These are phyloP conservation scores for Rhyacophila evoluta DNA, from an alignment of 2,888 invertebrate species.

Conservation along the genomic window DNA sequence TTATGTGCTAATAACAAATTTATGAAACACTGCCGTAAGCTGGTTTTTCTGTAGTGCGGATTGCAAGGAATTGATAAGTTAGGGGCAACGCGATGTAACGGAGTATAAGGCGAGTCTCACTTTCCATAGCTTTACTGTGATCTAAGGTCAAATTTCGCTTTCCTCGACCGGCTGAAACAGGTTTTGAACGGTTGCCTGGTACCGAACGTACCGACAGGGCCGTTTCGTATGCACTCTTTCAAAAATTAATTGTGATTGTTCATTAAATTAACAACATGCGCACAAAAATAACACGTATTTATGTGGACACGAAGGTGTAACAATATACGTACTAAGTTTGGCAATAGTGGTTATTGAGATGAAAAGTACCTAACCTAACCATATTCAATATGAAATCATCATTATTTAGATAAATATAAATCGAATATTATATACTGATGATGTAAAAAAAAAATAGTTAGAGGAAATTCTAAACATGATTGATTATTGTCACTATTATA, in stretches of 20 bases:
- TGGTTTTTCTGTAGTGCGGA: background rate
- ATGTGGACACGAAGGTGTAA: too few species aligned
- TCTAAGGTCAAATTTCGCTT: conserved; percentile 54
- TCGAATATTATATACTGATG: too few species aligned
- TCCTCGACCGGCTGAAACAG: conserved; percentile 47
- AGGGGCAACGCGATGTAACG: conserved; percentile 28
- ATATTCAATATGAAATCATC: too few species aligned
- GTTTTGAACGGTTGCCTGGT: conserved; percentile 35
- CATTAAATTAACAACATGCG: too few species aligned
- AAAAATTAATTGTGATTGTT: background rate
- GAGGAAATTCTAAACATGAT: too few species aligned
- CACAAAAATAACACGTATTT: too few species aligned
- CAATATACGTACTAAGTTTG: too few species aligned
- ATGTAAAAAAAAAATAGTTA: too few species aligned
- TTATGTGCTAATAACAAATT: background rate
- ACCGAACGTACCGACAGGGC: background rate
- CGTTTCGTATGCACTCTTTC: background rate
- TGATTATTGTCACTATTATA: too few species aligned
- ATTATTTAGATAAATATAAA: too few species aligned
- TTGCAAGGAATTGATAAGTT: background rate
- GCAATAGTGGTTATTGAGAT: too few species aligned
- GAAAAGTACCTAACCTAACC: too few species aligned
- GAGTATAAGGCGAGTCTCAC: conserved; percentile 34
- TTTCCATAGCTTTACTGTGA: conserved; percentile 48
- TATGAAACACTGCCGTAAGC: background rate